These are phyloP conservation scores for Psilanteris sp. DNA, from an alignment of 1,140 invertebrate species.

Conservation along the genomic window DNA sequence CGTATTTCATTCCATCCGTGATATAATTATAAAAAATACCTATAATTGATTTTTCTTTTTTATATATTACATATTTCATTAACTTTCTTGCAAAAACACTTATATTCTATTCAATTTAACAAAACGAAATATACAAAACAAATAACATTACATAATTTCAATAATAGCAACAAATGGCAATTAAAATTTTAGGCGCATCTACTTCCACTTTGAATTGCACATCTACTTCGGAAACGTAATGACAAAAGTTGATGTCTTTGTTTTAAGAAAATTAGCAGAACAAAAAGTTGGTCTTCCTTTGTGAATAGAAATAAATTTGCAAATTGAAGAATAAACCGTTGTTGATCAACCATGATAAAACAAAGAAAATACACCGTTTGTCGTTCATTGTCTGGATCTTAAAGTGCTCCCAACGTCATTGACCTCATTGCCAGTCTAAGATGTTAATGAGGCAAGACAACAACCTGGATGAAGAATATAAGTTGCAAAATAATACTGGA, in stretches of 20 bases:
- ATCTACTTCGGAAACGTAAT: no score
- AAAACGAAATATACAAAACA: no score
- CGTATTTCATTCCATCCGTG: no score
- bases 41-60: no score
- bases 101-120: no score
- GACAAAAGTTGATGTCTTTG: slow-evolving; percentile 22
- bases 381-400: slow-evolving; percentile 53
- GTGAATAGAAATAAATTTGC: slow-evolving; percentile 36
- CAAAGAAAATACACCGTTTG: slow-evolving; percentile 26
- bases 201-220: no score
- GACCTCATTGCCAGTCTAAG: slow-evolving; percentile 58
- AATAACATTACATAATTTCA: no score
- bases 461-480: slow-evolving; percentile 25
- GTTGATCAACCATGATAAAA: slow-evolving; percentile 35
- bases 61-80: no score
- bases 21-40: no score
- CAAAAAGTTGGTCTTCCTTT: slow-evolving; percentile 21
- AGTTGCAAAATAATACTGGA: slow-evolving; percentile 17
- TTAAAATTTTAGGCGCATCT: no score
- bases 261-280: slow-evolving; percentile 25
- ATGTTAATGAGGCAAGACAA: slow-evolving; percentile 59
- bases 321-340: slow-evolving; percentile 48
- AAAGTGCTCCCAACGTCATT: slow-evolving; percentile 46
- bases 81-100: no score
- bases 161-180: no score